Evolutionary conservation across 2,113 vertebrate species (phyloP).

Genomic region (Sturnira hondurensis): DNA sequence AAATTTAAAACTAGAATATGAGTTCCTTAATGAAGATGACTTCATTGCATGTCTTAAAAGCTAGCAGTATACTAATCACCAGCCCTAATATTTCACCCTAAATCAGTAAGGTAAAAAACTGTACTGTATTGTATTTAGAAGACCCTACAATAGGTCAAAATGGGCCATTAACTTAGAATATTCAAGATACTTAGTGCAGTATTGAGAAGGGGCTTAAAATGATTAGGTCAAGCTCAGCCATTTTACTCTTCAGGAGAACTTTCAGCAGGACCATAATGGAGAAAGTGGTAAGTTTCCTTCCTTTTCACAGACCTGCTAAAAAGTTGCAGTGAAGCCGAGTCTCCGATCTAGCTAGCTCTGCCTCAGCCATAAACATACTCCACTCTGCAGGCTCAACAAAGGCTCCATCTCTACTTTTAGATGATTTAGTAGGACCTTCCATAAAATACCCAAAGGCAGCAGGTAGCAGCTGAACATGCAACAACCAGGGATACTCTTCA

Average conservation of each 20-base stretch:
- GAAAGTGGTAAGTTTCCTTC: neutral
- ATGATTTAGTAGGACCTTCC: neutral
- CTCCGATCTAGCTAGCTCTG: neutral
- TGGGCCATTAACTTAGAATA: neutral
- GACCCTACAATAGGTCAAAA: neutral
- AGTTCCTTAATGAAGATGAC: neutral
- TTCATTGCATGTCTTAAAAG: neutral
- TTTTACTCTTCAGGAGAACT: neutral
- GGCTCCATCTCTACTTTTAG: neutral
- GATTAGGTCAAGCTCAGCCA: neutral
- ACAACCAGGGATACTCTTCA: neutral
- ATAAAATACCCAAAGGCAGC: neutral
- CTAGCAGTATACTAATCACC: neutral
- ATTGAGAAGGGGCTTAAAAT: neutral
- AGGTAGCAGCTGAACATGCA: neutral
- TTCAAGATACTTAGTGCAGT: neutral
- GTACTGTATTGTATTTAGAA: neutral
- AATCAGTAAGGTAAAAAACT: neutral
- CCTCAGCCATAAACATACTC: neutral
- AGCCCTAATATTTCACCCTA: neutral
- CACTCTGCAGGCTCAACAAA: neutral
- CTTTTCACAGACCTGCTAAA: neutral
- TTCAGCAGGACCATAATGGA: neutral
- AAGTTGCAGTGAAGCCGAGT: neutral
- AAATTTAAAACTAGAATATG: slow-evolving; percentile 7